Evolutionary conservation across 2,113 vertebrate species (phyloP).

Genomic region (Ophiodon elongatus): DNA sequence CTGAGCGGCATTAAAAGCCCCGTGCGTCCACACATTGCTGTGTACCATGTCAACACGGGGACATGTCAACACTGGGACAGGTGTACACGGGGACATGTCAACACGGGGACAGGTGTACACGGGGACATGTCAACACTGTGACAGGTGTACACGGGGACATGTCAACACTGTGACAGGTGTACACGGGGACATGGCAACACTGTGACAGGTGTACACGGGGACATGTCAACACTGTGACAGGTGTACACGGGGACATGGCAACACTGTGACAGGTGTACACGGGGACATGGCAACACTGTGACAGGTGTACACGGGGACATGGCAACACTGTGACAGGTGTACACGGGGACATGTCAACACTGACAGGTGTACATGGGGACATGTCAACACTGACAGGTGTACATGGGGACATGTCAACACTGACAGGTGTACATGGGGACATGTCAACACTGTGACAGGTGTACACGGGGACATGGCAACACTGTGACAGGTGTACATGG

Average conservation of each 20-base stretch:
- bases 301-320: conserved; percentile 38
- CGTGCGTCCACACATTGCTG: conserved; percentile 17
- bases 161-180: conserved; percentile 51
- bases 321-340: conserved; percentile 51
- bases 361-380: conserved; percentile 40
- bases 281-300: conserved; percentile 23
- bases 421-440: conserved; percentile 40
- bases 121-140: conserved; percentile 23
- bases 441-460: conserved; percentile 54
- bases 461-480: conserved; percentile 20
- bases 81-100: conserved; percentile 8
- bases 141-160: conserved; percentile 38
- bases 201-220: conserved; percentile 37
- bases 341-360: conserved; percentile 8
- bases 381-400: conserved; percentile 55
- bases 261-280: conserved; percentile 44
- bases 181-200: conserved; percentile 8
- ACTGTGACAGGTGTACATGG: conserved; percentile 36
- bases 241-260: conserved; percentile 8
- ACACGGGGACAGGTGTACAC: conserved; percentile 44
- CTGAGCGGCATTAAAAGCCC: conserved; percentile 8
- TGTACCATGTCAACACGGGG: conserved; percentile 33
- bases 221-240: conserved; percentile 54
- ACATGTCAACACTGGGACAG: conserved; percentile 54
- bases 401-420: conserved; percentile 8